Evolutionary conservation across 2,888 invertebrate genomes (phyloP), one percentile per base, ranked within the genome.

Genomic region (Drosophila setosimentum): DNA sequence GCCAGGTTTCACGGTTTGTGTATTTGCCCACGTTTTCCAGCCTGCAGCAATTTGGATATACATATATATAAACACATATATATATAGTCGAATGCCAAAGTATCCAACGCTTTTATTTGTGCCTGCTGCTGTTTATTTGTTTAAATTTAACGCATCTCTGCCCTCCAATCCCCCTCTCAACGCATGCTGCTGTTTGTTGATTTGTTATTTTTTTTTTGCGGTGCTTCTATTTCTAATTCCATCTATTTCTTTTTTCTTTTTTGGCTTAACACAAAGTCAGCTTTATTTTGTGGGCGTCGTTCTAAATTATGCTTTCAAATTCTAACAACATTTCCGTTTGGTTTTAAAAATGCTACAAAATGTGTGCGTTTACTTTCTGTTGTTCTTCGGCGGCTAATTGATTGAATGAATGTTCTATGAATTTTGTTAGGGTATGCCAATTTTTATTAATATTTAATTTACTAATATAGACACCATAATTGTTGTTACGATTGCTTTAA

Each of bases 61-160:
- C 29, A 53, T 16, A 57, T 21, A 50, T 32, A 53, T 16, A 61
- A 11, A 48, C 27, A 33, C 18, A 50, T 3, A 21, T 32, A 35
- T 42, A 45, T 59, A 49, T 13, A 29, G 30, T 48, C 40, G 51
- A 29, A 49, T 57, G 72, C 30, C 42, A 11, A 59, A 51, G 76
- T 33, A 37, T 62, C 64, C 51, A 29, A 29, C 60, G 72, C 63
- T 78, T 86, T 80, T 81, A 78, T 81, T 89, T 82, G 80, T 66
- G 78, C 82, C 85, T 74, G 69, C 76, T 82, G 78, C 71, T 85
- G 90, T 88, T 89, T 89, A 87, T 86, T 86, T 86, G 86, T 86
- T 86, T 89, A 89, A 87, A 87, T 87, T 87, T 83, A 86, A 89
- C 79, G 83, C 90, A 83, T 73, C 66, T 64, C 62, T 61, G 54